Conservation (phyloP, 2,888 invertebrate species). For the Melinaea marsaeus region DNA sequence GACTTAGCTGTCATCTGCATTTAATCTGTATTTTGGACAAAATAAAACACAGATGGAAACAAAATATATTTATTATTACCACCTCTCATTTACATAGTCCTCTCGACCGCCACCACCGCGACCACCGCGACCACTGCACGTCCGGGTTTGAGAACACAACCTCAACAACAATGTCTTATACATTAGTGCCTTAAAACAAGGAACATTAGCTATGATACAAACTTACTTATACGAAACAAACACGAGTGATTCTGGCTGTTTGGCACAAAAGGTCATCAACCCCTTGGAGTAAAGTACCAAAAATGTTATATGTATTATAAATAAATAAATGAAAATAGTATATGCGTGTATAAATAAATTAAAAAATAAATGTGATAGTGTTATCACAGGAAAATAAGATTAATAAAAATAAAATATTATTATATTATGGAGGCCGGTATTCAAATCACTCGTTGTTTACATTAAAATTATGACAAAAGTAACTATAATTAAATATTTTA, state of each 20-base stretch:
- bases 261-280: background rate
- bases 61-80: conserved; percentile 75
- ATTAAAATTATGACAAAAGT: conserved; percentile 48
- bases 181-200: conserved; percentile 67
- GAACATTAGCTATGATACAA: conserved; percentile 60
- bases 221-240: conserved; percentile 44
- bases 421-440: background rate
- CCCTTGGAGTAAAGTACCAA: background rate
- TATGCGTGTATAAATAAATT: too few species aligned
- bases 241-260: conserved; percentile 31
- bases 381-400: too few species aligned
- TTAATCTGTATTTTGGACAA: conserved; percentile 6
- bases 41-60: conserved; percentile 54
- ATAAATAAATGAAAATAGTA: too few species aligned
- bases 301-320: background rate
- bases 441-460: conserved; percentile 34
- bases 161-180: conserved; percentile 57
- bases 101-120: conserved; percentile 51
- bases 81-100: conserved; percentile 65
- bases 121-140: conserved; percentile 51
- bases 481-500: conserved; percentile 52
- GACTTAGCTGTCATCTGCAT: too few species aligned
- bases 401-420: too few species aligned
- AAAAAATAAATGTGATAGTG: too few species aligned
- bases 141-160: conserved; percentile 58